Evolutionary conservation across 2,113 vertebrate species (phyloP), one percentile per base, ranked within the genome.

Genomic region (Mohoua ochrocephala): DNA sequence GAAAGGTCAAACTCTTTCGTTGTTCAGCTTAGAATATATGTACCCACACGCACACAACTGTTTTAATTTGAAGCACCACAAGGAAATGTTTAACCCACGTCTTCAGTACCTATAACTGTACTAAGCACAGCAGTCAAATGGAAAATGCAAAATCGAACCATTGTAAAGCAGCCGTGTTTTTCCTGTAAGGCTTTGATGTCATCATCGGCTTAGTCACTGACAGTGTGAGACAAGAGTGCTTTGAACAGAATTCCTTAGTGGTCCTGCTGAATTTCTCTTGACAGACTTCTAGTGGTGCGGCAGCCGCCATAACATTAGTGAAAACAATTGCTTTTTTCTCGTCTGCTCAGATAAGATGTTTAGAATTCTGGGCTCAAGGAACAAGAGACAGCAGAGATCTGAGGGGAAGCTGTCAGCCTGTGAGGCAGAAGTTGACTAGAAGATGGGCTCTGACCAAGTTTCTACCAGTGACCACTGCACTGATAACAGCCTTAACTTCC

Each of bases 261-360:
- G 35, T 78, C 50, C 56, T 75, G 64, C 64, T 77, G 64, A 68
- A 77, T 60, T 89, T 93, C 56, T 59, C 56, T 65, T 78, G 61
- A 45, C 45, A 57, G 56, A 12, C 13, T 75, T 59, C 7, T 31
- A 47, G 42, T 1, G 5, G 31, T 67, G 39, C 47, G 56, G 56
- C 44, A 84, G 42, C 77, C n/a, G 35, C 68, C 17, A 10, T 44
- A 70, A 54, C 30, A 8, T 75, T 27, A 59, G 33, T 59, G 52
- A 35, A 88, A 91, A 79, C 15, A 54, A 5, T 31, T 61, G 35
- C 16, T 61, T 87, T 54, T 86, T 69, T 65, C 57, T 91, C 11
- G 3, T 70, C 60, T 86, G 50, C 35, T 30, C 15, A 35, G 28
- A 30, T 1, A 5, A 91, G 52, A 13, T 53, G 8, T 84, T 93